Evolutionary conservation across 2,888 invertebrate genomes (phyloP), one percentile per base, ranked within the genome.

Genomic region (Elysia crispata): DNA sequence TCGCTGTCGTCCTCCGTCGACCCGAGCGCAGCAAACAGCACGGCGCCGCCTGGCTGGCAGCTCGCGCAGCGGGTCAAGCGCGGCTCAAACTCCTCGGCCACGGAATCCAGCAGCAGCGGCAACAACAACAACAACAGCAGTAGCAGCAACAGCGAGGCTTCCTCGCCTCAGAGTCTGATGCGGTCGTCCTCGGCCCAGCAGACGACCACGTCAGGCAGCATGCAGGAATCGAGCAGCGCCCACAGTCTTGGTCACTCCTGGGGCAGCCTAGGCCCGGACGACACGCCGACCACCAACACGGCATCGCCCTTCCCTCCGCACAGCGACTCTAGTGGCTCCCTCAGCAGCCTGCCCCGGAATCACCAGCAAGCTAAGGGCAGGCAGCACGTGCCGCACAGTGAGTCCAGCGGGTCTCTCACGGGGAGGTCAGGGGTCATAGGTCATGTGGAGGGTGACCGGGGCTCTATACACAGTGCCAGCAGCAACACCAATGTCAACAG

Each of bases 401-500:
- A 76, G 60, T 79, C 79, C 41, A 79, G 75, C 41, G 69, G 79
- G 0, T 79, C 79, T 28, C n/a, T 79, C 13, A 75, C 75, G 30
- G 79, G 75, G 28, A 30, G 60, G n/a, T 20, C n/a, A 3, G 60
- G 6, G 5, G 60, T 15, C 41, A n/a, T n/a, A n/a, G n/a, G n/a
- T n/a, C n/a, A n/a, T n/a, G n/a, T n/a, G n/a, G n/a, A n/a, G n/a
- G n/a, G n/a, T n/a, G 41, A 11, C 41, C 3, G 67, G 28, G 75
- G 41, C 57, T 79, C 75, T 28, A 79, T 66, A 49, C 79, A 64
- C 15, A 79, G 74, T 79, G 79, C 79, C 64, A 76, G 76, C 20
- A 86, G 86, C 74, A 84, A 83, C 28, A 90, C 90, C 1, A 76
- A 89, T n/a, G 86, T 87, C 76, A 88, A 87, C 76, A 87, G 87